These are phyloP conservation scores for Peromyscus nudipes DNA, from an alignment of 2,797 vertebrate species.

Conservation along the genomic window DNA sequence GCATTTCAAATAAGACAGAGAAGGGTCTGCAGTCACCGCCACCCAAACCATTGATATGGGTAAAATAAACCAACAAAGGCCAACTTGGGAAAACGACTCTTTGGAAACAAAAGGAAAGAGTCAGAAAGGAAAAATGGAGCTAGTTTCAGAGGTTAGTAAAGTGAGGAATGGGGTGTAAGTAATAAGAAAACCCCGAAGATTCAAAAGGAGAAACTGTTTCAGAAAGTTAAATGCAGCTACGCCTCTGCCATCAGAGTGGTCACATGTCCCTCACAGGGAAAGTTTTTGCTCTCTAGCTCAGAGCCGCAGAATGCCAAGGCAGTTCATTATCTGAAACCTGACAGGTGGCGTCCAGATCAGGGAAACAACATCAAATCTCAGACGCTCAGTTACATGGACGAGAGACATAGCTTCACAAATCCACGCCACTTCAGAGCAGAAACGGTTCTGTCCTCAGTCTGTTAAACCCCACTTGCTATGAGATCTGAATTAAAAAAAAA, in stretches of 20 bases:
- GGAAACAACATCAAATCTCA: neutral
- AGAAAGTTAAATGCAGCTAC: neutral
- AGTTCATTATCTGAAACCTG: slow-evolving; percentile 12
- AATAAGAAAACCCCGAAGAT: slow-evolving; percentile 2
- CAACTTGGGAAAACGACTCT: neutral
- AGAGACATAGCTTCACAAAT: neutral
- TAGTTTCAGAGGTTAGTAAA: neutral
- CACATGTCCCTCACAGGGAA: neutral
- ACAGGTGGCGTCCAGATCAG: neutral
- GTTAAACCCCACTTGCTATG: neutral
- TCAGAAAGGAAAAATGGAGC: neutral
- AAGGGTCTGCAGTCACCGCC: neutral
- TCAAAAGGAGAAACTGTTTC: neutral
- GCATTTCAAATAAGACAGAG: slow-evolving; percentile 3
- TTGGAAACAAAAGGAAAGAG: slow-evolving; percentile 28
- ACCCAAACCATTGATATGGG: neutral
- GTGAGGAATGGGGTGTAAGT: neutral
- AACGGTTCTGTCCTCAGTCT: neutral
- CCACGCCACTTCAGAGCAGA: neutral
- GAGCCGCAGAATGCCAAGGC: neutral
- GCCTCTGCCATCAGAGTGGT: neutral
- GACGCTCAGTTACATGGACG: neutral
- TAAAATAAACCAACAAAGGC: neutral
- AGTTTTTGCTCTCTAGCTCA: slow-evolving; percentile 10
- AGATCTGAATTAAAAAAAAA: neutral